Conservation (phyloP, 2,888 invertebrate species). For the Fragum fragum region DNA sequence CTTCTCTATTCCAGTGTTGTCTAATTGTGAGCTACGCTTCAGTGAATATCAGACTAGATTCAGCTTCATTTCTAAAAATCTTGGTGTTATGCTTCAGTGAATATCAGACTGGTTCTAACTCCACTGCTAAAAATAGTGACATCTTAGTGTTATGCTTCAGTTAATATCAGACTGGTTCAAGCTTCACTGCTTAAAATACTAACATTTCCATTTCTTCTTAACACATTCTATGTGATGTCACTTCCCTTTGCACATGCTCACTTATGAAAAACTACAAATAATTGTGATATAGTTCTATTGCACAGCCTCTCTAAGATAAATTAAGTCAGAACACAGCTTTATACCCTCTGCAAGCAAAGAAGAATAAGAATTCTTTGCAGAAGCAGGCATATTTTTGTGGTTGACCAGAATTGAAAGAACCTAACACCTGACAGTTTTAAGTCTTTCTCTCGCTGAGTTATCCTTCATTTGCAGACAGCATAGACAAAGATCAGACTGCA, state of each 20-base stretch:
- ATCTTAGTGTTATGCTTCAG: not conserved
- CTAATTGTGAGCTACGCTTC: too few species aligned
- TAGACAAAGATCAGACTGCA: too few species aligned
- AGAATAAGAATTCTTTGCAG: not conserved
- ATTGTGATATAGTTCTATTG: conserved; percentile 24
- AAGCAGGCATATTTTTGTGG: not conserved
- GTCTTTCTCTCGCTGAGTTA: too few species aligned
- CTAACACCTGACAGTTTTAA: not conserved
- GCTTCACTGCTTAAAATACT: not conserved
- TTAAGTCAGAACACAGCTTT: conserved; percentile 22
- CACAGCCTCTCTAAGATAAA: conserved; percentile 13
- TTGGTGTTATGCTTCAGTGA: too few species aligned
- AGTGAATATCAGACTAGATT: too few species aligned
- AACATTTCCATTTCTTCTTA: not conserved
- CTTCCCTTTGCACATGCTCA: conserved; percentile 27
- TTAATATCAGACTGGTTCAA: conserved; percentile 11
- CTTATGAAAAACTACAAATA: conserved; percentile 13
- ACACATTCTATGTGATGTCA: conserved; percentile 16
- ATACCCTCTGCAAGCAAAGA: conserved; percentile 5
- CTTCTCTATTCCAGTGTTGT: too few species aligned
- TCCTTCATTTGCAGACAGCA: too few species aligned
- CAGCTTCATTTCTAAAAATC: too few species aligned
- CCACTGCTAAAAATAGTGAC: too few species aligned
- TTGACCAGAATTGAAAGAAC: conserved; percentile 27
- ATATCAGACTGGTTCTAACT: too few species aligned